Base-by-base conservation (phyloP, 1,140 invertebrate genomes). In the Odontomachus brunneus region DNA sequence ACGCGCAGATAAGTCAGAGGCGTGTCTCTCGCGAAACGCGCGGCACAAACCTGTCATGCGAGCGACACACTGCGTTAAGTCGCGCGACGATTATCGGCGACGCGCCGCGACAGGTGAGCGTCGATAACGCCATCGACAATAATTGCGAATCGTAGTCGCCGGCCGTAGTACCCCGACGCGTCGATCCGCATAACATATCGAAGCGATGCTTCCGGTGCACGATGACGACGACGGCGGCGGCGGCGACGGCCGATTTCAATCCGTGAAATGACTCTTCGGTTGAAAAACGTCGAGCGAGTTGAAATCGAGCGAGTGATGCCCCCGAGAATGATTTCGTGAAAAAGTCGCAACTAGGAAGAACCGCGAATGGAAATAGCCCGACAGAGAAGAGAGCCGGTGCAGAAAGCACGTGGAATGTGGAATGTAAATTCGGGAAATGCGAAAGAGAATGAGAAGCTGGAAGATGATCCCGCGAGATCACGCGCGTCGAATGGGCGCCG, bases 101-200 rank as follows among this genome's bases (percentile, higher is more conserved):
- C 62, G 69, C 82, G 83, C 87, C 85, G 88, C 92, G 92, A 92
- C 91, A 90, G 90, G 89, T 91, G 87, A 76, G 84, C 65, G 88
- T 87, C 89, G 92, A 92, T 92, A 92, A 92, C 89, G 85, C 86
- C 65, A 87, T 81, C 88, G 89, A 91, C 91, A 91, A 92, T 92
- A 91, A 92, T 92, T 92, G 91, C 90, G 87, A 92, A 92, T 92
- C 90, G 90, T 89, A 83, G 89, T 87, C 80, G 83, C 82, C 87
- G 90, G 91, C 87, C 92, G 67, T 83, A 51, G 38, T 11, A 44
- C 9, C 62, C 26, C 63, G 62, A 38, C 63, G 76, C 62, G 90
- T 89, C 89, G 88, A 90, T 91, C 85, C 90, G 86, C 89, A 88
- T 88, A 92, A 92, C 89, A 89, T 88, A 89, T 87, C 88, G 87